These are phyloP conservation scores for Caenorhabditis tropicalis DNA, from an alignment of 1,140 invertebrate species.

Conservation along the genomic window DNA sequence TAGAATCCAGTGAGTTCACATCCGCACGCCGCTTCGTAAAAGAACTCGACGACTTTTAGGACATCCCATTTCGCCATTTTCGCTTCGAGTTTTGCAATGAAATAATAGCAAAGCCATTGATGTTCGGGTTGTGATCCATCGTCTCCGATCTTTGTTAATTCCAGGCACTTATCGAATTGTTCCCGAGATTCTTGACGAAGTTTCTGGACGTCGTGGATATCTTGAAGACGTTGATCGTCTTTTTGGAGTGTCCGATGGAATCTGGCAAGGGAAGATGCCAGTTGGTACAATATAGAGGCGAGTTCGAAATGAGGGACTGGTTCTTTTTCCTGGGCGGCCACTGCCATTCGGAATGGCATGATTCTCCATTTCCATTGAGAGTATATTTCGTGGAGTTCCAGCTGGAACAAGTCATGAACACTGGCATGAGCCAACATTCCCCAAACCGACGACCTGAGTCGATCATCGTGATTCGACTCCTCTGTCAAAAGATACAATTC, in stretches of 20 bases:
- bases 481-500: conserved; percentile 6
- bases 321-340: background rate
- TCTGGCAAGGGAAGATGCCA: background rate
- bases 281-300: background rate
- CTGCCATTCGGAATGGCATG: background rate
- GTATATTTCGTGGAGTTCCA: background rate
- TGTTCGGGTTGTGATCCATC: conserved; percentile 25
- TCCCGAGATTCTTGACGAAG: background rate
- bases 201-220: background rate
- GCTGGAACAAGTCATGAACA: background rate
- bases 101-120: conserved; percentile 49
- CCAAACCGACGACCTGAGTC: background rate
- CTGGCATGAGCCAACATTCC: background rate
- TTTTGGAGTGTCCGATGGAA: background rate
- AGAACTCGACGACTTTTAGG: conserved; percentile 50
- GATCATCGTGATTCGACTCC: background rate
- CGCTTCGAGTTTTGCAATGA: conserved; percentile 43
- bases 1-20: conserved; percentile 47
- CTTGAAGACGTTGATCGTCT: background rate
- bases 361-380: conserved; percentile 9
- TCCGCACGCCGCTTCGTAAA: conserved; percentile 52
- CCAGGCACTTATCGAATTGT: background rate
- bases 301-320: conserved; percentile 2
- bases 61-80: conserved; percentile 4
- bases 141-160: background rate